Conservation (phyloP, 2,113 vertebrate species). For the Isurus oxyrinchus region DNA sequence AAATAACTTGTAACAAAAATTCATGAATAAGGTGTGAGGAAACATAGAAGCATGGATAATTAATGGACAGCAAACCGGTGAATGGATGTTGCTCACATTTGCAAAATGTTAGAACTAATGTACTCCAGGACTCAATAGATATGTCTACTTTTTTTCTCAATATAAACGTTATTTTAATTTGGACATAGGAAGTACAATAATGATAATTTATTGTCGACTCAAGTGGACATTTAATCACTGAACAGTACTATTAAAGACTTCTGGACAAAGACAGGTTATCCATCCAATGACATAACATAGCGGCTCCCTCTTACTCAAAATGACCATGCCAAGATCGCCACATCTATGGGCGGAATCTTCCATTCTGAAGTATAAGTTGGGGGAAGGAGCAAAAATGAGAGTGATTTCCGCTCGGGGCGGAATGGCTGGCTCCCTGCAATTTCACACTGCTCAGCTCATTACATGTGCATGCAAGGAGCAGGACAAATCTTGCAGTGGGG, state of each 20-base stretch:
- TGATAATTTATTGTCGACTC: background rate
- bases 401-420: too few species aligned
- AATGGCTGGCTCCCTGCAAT: too few species aligned
- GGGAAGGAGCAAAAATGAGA: too few species aligned
- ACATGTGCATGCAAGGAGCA: too few species aligned
- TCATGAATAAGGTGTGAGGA: background rate
- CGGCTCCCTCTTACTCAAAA: too few species aligned
- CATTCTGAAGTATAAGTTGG: too few species aligned
- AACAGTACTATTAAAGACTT: background rate
- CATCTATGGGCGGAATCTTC: too few species aligned
- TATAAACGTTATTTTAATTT: background rate
- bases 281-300: background rate
- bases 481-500: too few species aligned
- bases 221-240: background rate
- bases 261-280: background rate
- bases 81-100: background rate
- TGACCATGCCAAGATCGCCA: too few species aligned
- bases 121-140: background rate
- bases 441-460: too few species aligned
- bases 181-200: background rate
- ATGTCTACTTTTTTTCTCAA: too few species aligned
- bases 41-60: background rate
- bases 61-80: background rate
- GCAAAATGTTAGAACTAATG: background rate
- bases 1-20: background rate